Conservation (phyloP, 2,113 vertebrate species). For the Neofelis nebulosa region DNA sequence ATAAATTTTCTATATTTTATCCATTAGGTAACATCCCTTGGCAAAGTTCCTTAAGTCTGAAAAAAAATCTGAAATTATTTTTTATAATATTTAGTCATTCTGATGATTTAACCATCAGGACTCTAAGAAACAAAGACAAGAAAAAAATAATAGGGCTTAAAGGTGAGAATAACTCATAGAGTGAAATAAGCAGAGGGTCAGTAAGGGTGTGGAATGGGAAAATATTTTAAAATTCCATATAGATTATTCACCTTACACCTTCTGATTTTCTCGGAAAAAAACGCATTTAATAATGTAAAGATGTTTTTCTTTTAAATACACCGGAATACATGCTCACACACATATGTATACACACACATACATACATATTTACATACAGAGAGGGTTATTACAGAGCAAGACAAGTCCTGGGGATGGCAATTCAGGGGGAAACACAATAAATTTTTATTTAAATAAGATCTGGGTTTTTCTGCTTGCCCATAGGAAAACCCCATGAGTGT, state of each 20-base stretch:
- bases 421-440: background rate
- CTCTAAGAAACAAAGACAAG: background rate
- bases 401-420: conserved; percentile 13
- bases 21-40: background rate
- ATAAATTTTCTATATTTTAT: background rate
- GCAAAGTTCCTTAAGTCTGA: background rate
- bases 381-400: background rate
- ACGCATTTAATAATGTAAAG: background rate
- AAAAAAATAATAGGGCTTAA: background rate
- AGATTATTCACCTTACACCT: background rate
- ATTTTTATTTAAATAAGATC: conserved; percentile 69
- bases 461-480: conserved; percentile 50
- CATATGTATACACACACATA: no score
- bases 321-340: background rate
- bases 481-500: conserved; percentile 49
- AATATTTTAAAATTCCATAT: background rate
- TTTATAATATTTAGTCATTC: background rate
- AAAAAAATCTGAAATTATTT: background rate
- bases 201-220: background rate
- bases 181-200: background rate
- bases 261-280: background rate
- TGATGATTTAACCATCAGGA: background rate
- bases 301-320: background rate
- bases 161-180: background rate
- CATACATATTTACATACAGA: background rate